Base-by-base conservation (phyloP, 2,113 vertebrate species). In the Todiramphus chloris region DNA sequence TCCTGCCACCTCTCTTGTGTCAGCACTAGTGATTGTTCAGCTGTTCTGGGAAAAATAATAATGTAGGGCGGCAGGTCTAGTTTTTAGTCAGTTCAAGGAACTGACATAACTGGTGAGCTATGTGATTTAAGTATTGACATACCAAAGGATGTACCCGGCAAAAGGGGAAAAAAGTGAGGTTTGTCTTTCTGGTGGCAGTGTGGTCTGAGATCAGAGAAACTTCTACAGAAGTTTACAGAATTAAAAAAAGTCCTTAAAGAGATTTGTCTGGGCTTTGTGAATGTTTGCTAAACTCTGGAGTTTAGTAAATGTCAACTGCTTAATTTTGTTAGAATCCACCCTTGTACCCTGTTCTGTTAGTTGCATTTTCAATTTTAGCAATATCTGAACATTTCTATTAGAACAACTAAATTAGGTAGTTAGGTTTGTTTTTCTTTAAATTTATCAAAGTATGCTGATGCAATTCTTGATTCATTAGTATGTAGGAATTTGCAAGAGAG, bases 1-100 rank as follows among this genome's bases (percentile, higher is more conserved):
- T 80, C 72, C 91, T 93, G 86, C 86, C 86, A 95, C 90, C 94
- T 86, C 95, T 86, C 60, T 92, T 88, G 75, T 94, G 90, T 93
- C 86, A 94, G 79, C 9, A 3, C 55, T 79, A 37, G 68, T 90
- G 73, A 92, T 69, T 78, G 60, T 83, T 94, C 91, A 88, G 37
- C 67, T 94, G 44, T 83, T 92, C 63, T 70, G 68, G 55, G 55
- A 74, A 96, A 93, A 94, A 74, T 80, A 93, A 55, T 94, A 93
- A 97, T 92, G 74, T 89, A 44, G 63, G 43, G 41, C 93, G 94
- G 63, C 90, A 93, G 75, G 41, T 90, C 46, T 77, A 81, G 55
- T 28, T 96, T 93, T 94, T 18, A 92, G 59, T 89, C 75, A 55
- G 50, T 90, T 96, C 72, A 93, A 88, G 72, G 59, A 95, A 90